Evolutionary conservation across 2,888 invertebrate species (phyloP).

Genomic region (Hirtodrosophila cameraria): DNA sequence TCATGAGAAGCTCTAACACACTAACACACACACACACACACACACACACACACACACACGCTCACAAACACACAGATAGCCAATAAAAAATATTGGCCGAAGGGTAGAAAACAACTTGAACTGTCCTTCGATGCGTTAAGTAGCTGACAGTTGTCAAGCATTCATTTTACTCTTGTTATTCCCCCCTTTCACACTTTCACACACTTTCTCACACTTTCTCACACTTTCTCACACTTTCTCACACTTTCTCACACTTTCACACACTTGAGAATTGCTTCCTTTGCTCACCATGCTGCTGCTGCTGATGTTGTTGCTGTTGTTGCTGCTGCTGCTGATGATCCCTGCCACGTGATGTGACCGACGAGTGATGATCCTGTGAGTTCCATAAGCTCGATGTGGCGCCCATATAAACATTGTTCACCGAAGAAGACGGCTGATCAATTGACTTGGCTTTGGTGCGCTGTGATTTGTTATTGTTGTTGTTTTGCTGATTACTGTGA

Average conservation of each 20-base stretch:
- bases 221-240: too few relatives aligned
- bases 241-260: too few relatives aligned
- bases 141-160: conserved; percentile 24
- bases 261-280: neutral
- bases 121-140: conserved; percentile 42
- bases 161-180: conserved; percentile 1
- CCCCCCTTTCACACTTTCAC: too few relatives aligned
- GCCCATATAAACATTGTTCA: conserved; percentile 82
- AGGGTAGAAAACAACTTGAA: conserved; percentile 43
- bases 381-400: conserved; percentile 84
- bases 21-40: conserved; percentile 7
- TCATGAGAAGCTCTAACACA: conserved; percentile 43
- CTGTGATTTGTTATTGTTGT: conserved; percentile 76
- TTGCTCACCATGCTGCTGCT: conserved; percentile 73
- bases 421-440: conserved; percentile 75
- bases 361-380: conserved; percentile 79
- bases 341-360: conserved; percentile 56
- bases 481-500: conserved; percentile 60
- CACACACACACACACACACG: too few relatives aligned
- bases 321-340: conserved; percentile 75
- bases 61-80: conserved; percentile 26
- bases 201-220: too few relatives aligned
- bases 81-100: conserved; percentile 52
- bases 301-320: conserved; percentile 55
- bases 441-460: conserved; percentile 76